phyloP scores from a whole-genome alignment of 23 tunicate genomes.

The Clavelina lepadiformis region DNA sequence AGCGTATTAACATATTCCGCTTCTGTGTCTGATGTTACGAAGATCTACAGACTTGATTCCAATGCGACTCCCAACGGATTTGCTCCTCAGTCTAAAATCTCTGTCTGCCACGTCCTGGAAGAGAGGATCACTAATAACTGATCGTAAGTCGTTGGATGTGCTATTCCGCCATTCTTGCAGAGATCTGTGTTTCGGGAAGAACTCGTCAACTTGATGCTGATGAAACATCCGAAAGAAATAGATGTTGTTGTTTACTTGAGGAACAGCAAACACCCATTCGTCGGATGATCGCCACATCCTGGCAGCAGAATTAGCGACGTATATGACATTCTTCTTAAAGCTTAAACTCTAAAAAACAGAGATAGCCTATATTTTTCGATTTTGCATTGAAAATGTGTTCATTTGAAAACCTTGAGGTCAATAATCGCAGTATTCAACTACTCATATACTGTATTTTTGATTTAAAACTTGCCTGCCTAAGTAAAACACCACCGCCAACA shows the following conservation, averaged over 20 bases:
- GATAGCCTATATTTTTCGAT: no score
- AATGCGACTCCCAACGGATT: background rate
- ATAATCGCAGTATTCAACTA: no score
- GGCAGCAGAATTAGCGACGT: background rate
- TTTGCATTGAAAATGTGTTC: no score
- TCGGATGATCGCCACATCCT: background rate
- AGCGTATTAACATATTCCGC: background rate
- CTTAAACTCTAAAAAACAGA: no score
- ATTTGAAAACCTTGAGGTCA: no score
- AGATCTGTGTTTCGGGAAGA: background rate
- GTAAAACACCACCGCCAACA: no score
- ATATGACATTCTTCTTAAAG: conserved; percentile 1
- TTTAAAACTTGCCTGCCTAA: no score
- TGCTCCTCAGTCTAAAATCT: background rate
- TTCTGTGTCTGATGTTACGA: background rate
- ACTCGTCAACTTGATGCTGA: background rate
- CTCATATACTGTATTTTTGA: no score
- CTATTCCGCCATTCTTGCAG: background rate
- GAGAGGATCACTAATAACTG: background rate
- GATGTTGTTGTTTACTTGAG: background rate
- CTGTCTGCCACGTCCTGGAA: background rate
- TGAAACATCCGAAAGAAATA: background rate
- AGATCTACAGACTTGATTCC: background rate
- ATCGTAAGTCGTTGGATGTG: background rate
- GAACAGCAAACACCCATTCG: background rate